Evolutionary conservation across 2,113 vertebrate genomes (phyloP), one percentile per base, ranked within the genome.

Genomic region (Pao palembangensis): DNA sequence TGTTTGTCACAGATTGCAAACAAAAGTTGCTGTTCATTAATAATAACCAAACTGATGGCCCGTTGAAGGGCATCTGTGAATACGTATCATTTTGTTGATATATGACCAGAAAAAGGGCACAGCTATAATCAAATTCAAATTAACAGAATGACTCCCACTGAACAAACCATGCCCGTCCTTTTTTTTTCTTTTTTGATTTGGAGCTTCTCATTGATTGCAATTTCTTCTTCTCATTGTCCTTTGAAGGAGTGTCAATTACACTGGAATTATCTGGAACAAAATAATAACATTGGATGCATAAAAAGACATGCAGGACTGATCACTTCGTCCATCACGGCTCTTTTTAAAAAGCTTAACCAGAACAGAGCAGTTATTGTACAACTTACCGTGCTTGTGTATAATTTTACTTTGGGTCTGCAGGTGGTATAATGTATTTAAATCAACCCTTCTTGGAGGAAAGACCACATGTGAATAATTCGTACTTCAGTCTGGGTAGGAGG

Each of bases 361-460:
- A 25, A 47, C 23, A 19, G 41, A 46, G 11, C 16, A 47, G 55
- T 69, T n/a, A 16, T 51, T 69, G 58, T 42, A 61, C 25, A 28
- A 38, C 34, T 38, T 11, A 38, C 34, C 8, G 10, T 14, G 18
- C 18, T 49, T 48, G 42, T 44, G 56, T 51, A 55, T 56, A 58
- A 46, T 58, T 15, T 38, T 38, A 38, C 53, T 69, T 55, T 48
- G 16, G 53, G 56, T 54, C 38, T 17, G 42, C 25, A 54, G 17
- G 23, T n/a, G 19, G 18, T 48, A 48, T 48, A 48, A 48, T 50
- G 14, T 17, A 38, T 55, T 34, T 41, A 59, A 42, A 60, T 10
- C 55, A 53, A 15, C 17, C 51, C n/a, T 43, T 46, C 19, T 34
- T 73, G 42, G 69, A 71, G 21, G 58, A 55, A 80, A 25, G 54